Percentiles rank a stretch among this genome's conserved stretches.
These are phyloP conservation scores for Malacoraja senta DNA, from an alignment of 2,797 vertebrate species.

Conservation along the genomic window DNA sequence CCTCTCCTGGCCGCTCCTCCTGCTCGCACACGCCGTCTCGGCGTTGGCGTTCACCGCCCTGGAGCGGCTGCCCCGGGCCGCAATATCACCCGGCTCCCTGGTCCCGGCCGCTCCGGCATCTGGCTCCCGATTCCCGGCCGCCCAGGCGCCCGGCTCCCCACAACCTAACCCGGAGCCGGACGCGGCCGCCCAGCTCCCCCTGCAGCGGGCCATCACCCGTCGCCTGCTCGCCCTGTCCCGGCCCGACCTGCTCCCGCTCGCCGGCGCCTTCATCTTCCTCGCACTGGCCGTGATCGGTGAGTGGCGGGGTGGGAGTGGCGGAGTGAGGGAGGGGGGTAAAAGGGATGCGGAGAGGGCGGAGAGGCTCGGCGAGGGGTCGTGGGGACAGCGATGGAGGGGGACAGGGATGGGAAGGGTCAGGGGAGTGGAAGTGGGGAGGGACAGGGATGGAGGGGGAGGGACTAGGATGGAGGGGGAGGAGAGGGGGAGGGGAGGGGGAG, in stretches of 20 bases:
- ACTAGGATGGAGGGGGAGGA: too few relatives aligned
- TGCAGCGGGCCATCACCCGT: background rate
- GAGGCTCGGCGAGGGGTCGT: background rate
- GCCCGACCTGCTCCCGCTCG: background rate
- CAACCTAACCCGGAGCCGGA: background rate
- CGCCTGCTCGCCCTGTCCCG: background rate
- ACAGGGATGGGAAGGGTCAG: accelerated
- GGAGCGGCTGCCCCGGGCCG: background rate
- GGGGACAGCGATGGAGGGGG: background rate
- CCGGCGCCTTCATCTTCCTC: constrained; percentile 23
- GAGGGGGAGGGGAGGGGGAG: background rate
- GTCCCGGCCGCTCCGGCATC: too few relatives aligned
- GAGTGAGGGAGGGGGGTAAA: background rate
- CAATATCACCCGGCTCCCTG: too few relatives aligned
- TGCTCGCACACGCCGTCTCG: background rate
- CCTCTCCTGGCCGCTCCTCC: background rate
- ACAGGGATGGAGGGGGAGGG: too few relatives aligned
- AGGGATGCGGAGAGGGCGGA: background rate
- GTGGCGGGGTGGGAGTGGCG: background rate
- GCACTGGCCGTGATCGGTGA: background rate
- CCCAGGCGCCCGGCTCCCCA: background rate
- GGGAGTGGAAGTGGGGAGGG: too few relatives aligned
- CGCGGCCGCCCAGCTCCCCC: background rate
- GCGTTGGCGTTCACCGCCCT: background rate
- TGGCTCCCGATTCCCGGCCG: too few relatives aligned